Evolutionary conservation across 2,113 vertebrate species (phyloP).

Genomic region (Ctenomys sociabilis): DNA sequence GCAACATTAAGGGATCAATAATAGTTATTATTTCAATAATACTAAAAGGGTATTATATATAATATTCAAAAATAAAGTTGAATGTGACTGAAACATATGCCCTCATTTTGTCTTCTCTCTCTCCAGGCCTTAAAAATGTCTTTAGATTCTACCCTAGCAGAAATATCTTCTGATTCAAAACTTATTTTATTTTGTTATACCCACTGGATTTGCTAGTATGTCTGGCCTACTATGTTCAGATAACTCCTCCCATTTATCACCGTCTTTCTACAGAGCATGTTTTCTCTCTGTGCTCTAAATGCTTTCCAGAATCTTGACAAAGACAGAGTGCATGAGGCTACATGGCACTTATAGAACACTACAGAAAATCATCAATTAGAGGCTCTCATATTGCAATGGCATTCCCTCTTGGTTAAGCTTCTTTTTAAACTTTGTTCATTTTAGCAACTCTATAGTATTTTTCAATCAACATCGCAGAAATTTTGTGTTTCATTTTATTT

Average conservation of each 20-base stretch:
- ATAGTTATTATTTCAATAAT: neutral
- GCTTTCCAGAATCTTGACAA: neutral
- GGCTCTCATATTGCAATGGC: fast-evolving
- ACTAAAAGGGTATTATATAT: neutral
- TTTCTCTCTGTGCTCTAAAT: neutral
- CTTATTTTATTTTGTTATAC: neutral
- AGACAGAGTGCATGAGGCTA: neutral
- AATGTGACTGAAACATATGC: neutral
- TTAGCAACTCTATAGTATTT: neutral
- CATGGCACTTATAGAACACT: neutral
- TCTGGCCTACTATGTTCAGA: neutral
- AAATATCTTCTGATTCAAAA: neutral
- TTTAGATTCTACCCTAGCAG: neutral
- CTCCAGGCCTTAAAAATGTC: neutral
- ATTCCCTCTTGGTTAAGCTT: neutral
- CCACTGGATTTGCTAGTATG: neutral
- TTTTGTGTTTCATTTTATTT: neutral
- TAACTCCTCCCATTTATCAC: neutral
- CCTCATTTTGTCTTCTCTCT: neutral
- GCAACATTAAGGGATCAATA: neutral
- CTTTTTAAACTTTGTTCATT: neutral
- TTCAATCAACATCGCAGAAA: neutral
- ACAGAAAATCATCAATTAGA: neutral
- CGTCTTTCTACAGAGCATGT: neutral
- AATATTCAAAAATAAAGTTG: neutral